Percentiles rank a stretch among this genome's conserved stretches.
Conservation (phyloP, 2,797 vertebrate genomes). For the Propithecus perrieri region DNA sequence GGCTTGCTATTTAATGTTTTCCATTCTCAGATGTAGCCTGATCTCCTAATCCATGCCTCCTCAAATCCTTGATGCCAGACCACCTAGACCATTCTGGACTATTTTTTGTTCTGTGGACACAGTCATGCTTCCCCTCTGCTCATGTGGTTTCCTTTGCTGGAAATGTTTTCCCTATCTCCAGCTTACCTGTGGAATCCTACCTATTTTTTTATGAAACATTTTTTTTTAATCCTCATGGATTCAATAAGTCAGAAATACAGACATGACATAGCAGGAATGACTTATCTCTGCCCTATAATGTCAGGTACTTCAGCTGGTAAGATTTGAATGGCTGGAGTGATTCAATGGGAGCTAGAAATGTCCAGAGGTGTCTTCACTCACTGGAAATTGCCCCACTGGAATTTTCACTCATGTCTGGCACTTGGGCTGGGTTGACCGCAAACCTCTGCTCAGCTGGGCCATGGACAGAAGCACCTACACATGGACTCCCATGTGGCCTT, state of each 20-base stretch:
- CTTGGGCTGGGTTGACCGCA: not conserved
- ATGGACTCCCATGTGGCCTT: not conserved
- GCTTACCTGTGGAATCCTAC: not conserved
- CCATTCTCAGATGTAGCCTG: not conserved
- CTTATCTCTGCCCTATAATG: not conserved
- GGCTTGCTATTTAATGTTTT: not conserved
- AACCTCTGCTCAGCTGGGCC: not conserved
- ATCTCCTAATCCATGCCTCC: not conserved
- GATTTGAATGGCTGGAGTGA: not conserved
- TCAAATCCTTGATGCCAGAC: not conserved
- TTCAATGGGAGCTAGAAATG: not conserved
- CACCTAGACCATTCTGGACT: not conserved
- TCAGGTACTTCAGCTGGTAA: not conserved
- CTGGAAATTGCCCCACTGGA: not conserved
- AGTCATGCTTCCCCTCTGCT: not conserved
- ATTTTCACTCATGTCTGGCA: slow-evolving; percentile 41
- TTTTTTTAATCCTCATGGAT: not conserved
- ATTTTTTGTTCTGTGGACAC: not conserved
- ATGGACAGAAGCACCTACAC: not conserved
- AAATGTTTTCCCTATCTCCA: not conserved
- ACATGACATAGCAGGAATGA: not conserved
- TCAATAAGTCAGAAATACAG: not conserved
- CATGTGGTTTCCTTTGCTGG: not conserved
- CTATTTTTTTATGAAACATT: not conserved
- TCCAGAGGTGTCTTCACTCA: not conserved